Percentiles rank a stretch among this genome's conserved stretches.
Evolutionary conservation across 37 sponge, comb jelly and placozoan species (phyloP).

Genomic region (Spongia lamella): DNA sequence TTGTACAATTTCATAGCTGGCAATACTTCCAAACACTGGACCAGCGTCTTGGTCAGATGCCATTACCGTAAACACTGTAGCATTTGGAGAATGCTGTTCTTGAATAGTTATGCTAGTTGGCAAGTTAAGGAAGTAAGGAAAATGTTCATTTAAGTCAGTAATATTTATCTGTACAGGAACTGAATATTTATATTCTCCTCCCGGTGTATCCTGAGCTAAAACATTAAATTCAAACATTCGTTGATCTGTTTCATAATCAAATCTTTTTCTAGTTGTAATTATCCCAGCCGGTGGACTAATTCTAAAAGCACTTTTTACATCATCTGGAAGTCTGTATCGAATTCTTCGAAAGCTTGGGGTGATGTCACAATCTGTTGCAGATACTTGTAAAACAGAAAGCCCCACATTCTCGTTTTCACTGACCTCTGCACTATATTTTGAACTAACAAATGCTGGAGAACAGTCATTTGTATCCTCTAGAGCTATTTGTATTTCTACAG

Average conservation of each 20-base stretch:
- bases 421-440: conserved; percentile 12
- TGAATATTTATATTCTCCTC: conserved; percentile 1
- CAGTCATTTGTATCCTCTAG: conserved; percentile 68
- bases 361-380: conserved; percentile 44
- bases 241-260: conserved; percentile 31
- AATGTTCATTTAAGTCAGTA: conserved; percentile 48
- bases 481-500: conserved; percentile 37
- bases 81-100: conserved; percentile 18
- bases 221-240: conserved; percentile 23
- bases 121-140: conserved; percentile 26
- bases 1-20: conserved; percentile 8
- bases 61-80: conserved; percentile 20
- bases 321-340: conserved; percentile 13
- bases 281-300: conserved; percentile 34
- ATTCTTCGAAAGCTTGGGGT: conserved; percentile 28
- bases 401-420: conserved; percentile 31
- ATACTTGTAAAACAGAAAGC: conserved; percentile 14
- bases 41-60: conserved; percentile 50
- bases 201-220: conserved; percentile 3
- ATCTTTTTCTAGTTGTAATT: conserved; percentile 13
- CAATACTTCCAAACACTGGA: conserved; percentile 30
- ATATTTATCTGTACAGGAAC: conserved; percentile 27
- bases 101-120: conserved; percentile 30
- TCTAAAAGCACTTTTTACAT: conserved; percentile 12
- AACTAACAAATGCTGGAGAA: conserved; percentile 24